phyloP scores from a whole-genome alignment of 2,797 vertebrate species.

The Sebastes kiyomatsui region DNA sequence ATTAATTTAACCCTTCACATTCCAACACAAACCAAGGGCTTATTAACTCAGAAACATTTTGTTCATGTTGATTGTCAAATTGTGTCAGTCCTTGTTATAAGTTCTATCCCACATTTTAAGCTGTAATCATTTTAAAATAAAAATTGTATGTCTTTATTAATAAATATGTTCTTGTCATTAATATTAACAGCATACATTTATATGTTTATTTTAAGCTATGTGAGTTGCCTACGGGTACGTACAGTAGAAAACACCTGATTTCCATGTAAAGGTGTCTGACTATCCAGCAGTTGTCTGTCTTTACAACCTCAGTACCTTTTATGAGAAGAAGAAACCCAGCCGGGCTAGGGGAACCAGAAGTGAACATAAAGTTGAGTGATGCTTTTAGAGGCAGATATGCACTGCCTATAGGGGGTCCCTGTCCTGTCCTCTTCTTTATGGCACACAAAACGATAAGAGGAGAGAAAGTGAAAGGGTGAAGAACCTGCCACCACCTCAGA shows the following conservation, averaged over 20 bases:
- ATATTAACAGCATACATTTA: not conserved
- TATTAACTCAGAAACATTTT: not conserved
- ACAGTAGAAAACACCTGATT: conserved; percentile 43
- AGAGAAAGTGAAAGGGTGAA: conserved; percentile 53
- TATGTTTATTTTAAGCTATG: not conserved
- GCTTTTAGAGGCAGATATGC: conserved; percentile 81
- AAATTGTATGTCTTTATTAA: not conserved
- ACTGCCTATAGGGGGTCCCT: conserved; percentile 73
- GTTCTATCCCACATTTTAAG: not conserved
- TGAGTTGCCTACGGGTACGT: conserved; percentile 7
- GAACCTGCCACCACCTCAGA: conserved; percentile 20
- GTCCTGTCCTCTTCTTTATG: conserved; percentile 54
- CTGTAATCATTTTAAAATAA: not conserved
- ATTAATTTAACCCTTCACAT: too few species aligned
- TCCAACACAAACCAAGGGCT: not conserved
- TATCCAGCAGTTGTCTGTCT: conserved; percentile 45
- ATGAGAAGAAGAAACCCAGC: conserved; percentile 82
- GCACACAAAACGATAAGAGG: conserved; percentile 53
- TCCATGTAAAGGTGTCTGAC: conserved; percentile 35
- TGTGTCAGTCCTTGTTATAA: not conserved
- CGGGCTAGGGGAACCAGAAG: conserved; percentile 77
- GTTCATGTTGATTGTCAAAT: not conserved
- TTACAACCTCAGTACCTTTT: conserved; percentile 80
- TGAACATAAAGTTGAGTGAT: conserved; percentile 84
- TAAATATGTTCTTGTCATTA: conserved; percentile 27